Conservation (phyloP, 2,113 vertebrate species). For the Macquaria australasica region DNA sequence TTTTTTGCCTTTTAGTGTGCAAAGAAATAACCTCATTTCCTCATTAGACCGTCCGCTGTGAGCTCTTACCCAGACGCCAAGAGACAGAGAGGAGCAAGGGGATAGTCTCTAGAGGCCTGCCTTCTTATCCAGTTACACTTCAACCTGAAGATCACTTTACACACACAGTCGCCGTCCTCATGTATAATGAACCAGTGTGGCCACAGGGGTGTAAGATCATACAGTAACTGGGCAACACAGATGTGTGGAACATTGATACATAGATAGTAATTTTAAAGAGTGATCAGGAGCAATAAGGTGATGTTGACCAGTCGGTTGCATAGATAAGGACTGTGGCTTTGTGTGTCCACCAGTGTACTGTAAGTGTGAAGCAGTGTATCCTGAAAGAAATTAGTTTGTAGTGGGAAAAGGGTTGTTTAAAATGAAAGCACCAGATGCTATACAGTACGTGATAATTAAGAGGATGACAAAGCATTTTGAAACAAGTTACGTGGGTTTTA, state of each 20-base stretch:
- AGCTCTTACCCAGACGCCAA: conserved; percentile 30
- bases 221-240: neutral
- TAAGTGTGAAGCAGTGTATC: neutral
- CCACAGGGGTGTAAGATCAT: conserved; percentile 1
- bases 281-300: no score
- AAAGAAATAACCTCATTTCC: conserved; percentile 32
- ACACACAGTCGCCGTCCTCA: conserved; percentile 52
- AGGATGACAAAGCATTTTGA: neutral
- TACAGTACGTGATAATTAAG: neutral
- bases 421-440: neutral
- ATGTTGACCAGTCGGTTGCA: no score
- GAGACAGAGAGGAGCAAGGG: conserved; percentile 50
- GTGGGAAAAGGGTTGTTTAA: neutral
- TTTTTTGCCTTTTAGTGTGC: neutral
- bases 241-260: neutral
- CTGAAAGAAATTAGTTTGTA: neutral
- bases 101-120: conserved; percentile 53
- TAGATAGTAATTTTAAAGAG: no score
- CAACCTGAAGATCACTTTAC: conserved; percentile 64
- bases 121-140: conserved; percentile 76
- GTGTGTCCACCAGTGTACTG: neutral
- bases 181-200: conserved; percentile 75
- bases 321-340: neutral
- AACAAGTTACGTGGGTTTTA: neutral
- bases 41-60: neutral